Evolutionary conservation across 1,140 invertebrate genomes (phyloP).

Genomic region (Drosophila jambulina): DNA sequence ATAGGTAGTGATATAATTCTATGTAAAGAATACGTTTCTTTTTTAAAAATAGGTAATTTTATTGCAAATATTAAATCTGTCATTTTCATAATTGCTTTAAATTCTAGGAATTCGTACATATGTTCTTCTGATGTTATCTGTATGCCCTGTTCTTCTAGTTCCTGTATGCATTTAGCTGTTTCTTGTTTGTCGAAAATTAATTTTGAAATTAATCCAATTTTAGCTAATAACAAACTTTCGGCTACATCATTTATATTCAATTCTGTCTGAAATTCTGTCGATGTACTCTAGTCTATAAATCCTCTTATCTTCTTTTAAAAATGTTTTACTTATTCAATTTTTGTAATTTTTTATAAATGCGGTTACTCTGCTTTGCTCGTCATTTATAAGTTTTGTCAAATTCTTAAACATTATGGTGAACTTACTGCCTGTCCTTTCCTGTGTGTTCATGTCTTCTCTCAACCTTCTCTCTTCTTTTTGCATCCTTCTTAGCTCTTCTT

Average conservation of each 20-base stretch:
- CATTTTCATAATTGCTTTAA: too few relatives aligned
- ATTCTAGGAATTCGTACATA: not conserved
- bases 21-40: too few relatives aligned
- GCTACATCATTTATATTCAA: not conserved
- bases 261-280: not conserved
- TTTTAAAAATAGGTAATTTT: too few relatives aligned
- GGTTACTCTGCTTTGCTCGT: not conserved
- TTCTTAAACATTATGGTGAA: too few relatives aligned
- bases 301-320: constrained; percentile 1
- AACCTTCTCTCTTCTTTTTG: not conserved
- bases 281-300: constrained; percentile 12
- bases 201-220: too few relatives aligned
- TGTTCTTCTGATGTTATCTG: not conserved
- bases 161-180: not conserved
- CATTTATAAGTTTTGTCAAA: too few relatives aligned
- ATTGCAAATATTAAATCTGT: too few relatives aligned
- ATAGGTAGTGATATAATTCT: too few relatives aligned
- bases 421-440: too few relatives aligned
- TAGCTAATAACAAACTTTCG: not conserved
- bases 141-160: not conserved
- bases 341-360: constrained; percentile 14
- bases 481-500: too few relatives aligned
- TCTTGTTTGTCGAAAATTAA: too few relatives aligned
- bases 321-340: constrained; percentile 12
- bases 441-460: not conserved